These are phyloP conservation scores for Drosophila cyrtoloma DNA, from an alignment of 2,888 invertebrate genomes.

Conservation along the genomic window DNA sequence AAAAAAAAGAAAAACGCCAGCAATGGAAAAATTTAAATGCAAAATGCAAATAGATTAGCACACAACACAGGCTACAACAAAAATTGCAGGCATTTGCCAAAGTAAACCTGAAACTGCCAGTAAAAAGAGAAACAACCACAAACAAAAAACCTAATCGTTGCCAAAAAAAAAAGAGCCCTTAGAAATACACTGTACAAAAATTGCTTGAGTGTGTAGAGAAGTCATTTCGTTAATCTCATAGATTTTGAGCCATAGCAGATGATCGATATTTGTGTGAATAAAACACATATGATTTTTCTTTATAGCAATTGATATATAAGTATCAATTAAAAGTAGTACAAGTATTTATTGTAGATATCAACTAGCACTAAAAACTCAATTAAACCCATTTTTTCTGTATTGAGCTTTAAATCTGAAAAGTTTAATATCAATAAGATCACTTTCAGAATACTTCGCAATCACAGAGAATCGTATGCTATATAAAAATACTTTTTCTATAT, in stretches of 20 bases:
- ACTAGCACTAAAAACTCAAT: background rate
- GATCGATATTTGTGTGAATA: background rate
- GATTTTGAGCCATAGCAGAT: conserved; percentile 4
- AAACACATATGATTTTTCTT: background rate
- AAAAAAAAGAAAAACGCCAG: conserved; percentile 21
- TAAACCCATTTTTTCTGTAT: background rate
- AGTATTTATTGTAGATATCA: background rate
- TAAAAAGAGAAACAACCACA: conserved; percentile 35
- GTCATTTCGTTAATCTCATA: background rate
- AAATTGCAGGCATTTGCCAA: conserved; percentile 47
- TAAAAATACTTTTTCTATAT: background rate
- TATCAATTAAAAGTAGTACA: background rate
- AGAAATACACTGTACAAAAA: conserved; percentile 60
- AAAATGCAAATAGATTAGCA: conserved; percentile 75
- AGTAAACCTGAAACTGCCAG: conserved; percentile 25
- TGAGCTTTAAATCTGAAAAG: background rate
- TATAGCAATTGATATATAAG: background rate
- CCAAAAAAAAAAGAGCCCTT: conserved; percentile 41
- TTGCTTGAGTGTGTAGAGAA: background rate
- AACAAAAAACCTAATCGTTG: conserved; percentile 28
- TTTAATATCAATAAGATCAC: background rate
- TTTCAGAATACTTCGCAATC: background rate
- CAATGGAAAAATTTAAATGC: conserved; percentile 53
- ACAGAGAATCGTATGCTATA: background rate
- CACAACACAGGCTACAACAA: conserved; percentile 33